phyloP scores from a whole-genome alignment of 2,113 vertebrate species.

The Harpagus bidentatus region DNA sequence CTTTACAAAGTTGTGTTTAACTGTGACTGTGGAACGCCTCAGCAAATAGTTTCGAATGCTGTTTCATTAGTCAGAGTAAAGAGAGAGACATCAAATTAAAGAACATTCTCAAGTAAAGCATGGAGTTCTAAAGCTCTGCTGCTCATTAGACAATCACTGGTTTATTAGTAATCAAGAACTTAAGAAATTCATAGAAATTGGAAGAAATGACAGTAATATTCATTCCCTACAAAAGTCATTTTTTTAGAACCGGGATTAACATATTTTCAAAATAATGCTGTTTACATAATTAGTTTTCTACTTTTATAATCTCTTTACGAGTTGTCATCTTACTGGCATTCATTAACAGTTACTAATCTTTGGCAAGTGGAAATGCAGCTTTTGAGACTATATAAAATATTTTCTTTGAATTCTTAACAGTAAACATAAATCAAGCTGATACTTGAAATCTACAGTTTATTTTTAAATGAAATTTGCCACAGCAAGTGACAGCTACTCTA shows the following conservation, averaged over 20 bases:
- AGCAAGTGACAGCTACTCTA: conserved; percentile 4
- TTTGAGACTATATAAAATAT: neutral
- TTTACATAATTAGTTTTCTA: neutral
- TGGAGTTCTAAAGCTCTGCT: neutral
- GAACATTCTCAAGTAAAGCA: neutral
- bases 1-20: neutral
- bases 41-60: neutral
- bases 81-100: neutral
- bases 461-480: conserved; percentile 1
- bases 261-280: neutral
- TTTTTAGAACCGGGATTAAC: neutral
- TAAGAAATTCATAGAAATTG: neutral
- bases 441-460: neutral
- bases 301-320: neutral
- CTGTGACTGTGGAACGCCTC: neutral
- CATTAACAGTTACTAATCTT: neutral
- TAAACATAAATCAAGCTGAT: neutral
- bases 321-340: neutral
- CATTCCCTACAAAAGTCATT: neutral
- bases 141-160: neutral
- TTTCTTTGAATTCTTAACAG: neutral
- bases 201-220: neutral
- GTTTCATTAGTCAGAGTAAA: neutral
- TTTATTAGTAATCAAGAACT: neutral
- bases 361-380: neutral